Percentiles rank a stretch among this genome's conserved stretches.
These are phyloP conservation scores for Chromoteleia sp. DNA, from an alignment of 2,888 invertebrate genomes.

Conservation along the genomic window DNA sequence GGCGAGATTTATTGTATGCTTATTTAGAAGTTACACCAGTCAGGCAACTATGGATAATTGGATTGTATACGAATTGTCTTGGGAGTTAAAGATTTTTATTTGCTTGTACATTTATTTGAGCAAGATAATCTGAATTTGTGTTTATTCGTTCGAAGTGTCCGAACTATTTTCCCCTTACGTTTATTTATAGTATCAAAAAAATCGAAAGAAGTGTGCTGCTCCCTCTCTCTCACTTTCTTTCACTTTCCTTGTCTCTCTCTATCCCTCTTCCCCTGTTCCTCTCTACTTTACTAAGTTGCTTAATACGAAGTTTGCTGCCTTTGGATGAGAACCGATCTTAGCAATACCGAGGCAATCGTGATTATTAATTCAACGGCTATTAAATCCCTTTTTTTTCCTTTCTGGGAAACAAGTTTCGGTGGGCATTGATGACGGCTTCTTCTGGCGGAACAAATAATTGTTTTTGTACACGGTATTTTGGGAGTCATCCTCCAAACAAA, in stretches of 20 bases:
- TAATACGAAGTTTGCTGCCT: slow-evolving; percentile 37
- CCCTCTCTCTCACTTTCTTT: no score
- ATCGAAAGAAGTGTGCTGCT: no score
- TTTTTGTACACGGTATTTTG: slow-evolving; percentile 9
- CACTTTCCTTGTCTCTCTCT: no score
- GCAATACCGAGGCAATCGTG: slow-evolving; percentile 34
- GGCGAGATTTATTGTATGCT: slow-evolving; percentile 42
- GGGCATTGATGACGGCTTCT: slow-evolving; percentile 34
- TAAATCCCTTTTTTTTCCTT: slow-evolving; percentile 26
- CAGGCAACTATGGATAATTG: slow-evolving; percentile 51
- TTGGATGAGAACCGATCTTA: slow-evolving; percentile 37
- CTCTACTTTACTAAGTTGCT: slow-evolving; percentile 18
- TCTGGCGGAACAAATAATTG: slow-evolving; percentile 26
- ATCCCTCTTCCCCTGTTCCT: slow-evolving; percentile 4
- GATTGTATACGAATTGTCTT: slow-evolving; percentile 40
- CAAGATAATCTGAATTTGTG: slow-evolving; percentile 43
- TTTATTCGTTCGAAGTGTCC: slow-evolving; percentile 22
- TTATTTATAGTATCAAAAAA: slow-evolving; percentile 3
- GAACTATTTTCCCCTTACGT: slow-evolving; percentile 15
- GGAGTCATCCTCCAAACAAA: slow-evolving; percentile 12
- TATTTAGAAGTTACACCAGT: slow-evolving; percentile 35
- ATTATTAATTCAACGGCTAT: slow-evolving; percentile 50
- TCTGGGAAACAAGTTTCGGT: slow-evolving; percentile 48
- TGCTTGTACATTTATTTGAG: slow-evolving; percentile 29
- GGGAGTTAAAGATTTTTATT: slow-evolving; percentile 42